Conservation (phyloP, 2,113 vertebrate species). For the Columba livia region DNA sequence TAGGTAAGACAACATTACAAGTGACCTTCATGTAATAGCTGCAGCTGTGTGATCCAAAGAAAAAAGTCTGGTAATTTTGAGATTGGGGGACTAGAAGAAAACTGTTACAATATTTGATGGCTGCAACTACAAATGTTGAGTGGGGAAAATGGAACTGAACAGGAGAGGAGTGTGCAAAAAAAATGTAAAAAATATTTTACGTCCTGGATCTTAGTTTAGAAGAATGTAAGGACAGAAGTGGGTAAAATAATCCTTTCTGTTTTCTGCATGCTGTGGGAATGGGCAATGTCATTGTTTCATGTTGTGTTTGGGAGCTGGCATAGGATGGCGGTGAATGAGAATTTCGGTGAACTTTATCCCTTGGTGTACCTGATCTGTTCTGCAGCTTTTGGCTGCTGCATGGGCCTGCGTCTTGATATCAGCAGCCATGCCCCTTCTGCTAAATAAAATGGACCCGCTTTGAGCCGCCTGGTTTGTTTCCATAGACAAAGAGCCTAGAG, state of each 20-base stretch:
- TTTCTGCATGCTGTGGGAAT: neutral
- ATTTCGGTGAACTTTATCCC: neutral
- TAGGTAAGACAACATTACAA: neutral
- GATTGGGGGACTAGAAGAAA: neutral
- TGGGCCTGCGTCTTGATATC: neutral
- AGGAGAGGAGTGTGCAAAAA: neutral
- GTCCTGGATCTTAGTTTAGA: neutral
- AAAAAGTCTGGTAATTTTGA: neutral
- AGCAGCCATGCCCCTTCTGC: neutral
- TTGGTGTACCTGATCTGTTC: neutral
- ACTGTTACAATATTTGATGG: neutral
- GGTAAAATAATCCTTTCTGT: neutral
- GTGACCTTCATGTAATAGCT: neutral
- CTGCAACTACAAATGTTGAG: neutral
- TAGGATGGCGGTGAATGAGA: neutral
- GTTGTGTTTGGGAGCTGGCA: neutral
- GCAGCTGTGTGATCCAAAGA: neutral
- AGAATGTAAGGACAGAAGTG: neutral
- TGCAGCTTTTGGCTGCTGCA: neutral
- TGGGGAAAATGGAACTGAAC: neutral
- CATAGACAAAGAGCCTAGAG: neutral
- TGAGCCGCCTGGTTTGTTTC: neutral
- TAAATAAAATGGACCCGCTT: neutral
- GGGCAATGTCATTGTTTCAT: rapidly evolving
- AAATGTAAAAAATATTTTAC: neutral